Conservation (phyloP, 2,797 vertebrate genomes). For the Enteromius paludinosus region DNA sequence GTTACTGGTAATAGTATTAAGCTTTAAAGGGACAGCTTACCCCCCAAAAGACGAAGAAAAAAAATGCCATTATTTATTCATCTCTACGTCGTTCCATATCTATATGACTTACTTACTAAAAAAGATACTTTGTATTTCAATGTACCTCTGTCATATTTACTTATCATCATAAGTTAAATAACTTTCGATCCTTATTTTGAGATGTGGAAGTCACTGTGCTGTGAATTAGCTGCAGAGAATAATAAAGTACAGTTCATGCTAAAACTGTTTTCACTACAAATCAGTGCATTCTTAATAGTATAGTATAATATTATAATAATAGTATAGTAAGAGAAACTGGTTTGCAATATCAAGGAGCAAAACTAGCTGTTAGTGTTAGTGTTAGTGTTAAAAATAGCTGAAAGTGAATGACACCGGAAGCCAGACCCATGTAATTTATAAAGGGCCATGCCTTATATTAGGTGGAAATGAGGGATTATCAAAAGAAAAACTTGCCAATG, state of each 20-base stretch:
- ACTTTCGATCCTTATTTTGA: background rate
- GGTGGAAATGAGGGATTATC: background rate
- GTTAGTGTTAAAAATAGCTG: too few species aligned
- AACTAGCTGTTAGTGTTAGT: background rate
- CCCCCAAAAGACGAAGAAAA: background rate
- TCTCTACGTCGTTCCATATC: background rate
- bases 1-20: background rate
- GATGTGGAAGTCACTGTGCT: background rate
- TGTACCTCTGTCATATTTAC: background rate
- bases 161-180: too few species aligned
- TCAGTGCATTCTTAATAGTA: background rate
- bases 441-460: background rate
- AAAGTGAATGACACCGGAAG: background rate
- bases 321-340: background rate
- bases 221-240: background rate
- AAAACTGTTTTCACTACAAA: background rate
- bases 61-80: background rate
- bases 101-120: background rate
- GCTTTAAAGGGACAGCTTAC: background rate
- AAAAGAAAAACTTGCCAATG: background rate
- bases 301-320: too few species aligned
- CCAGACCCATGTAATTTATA: background rate
- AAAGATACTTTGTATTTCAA: background rate
- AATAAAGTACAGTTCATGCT: background rate
- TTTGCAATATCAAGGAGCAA: background rate